Percentiles rank a stretch among this genome's conserved stretches.
Evolutionary conservation across 2,113 vertebrate species (phyloP).

Genomic region (Etheostoma cragini): DNA sequence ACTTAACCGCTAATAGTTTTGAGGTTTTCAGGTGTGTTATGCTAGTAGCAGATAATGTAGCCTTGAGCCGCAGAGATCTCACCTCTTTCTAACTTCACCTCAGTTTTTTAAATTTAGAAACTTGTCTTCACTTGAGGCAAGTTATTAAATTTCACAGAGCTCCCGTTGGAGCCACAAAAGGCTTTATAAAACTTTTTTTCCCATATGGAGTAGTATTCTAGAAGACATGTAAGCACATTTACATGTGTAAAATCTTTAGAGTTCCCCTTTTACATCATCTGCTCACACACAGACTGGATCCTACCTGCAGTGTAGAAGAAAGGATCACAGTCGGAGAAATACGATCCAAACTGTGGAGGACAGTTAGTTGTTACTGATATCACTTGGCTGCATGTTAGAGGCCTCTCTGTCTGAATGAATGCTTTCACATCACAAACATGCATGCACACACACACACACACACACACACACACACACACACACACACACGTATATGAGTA

Average conservation of each 20-base stretch:
- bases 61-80: not conserved
- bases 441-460: constrained; percentile 1
- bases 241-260: not conserved
- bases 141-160: not conserved
- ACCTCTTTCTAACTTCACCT: not conserved
- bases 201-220: not conserved
- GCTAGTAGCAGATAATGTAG: not conserved
- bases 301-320: not conserved
- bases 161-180: not conserved
- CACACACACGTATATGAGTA: not conserved
- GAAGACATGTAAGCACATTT: not conserved
- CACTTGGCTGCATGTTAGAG: constrained; percentile 56
- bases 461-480: constrained; percentile 1
- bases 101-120: not conserved
- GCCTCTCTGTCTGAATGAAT: constrained; percentile 51
- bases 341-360: constrained; percentile 35
- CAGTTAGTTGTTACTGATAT: constrained; percentile 66
- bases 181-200: not conserved
- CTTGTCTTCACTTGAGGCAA: not conserved
- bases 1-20: no score
- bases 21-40: no score
- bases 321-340: constrained; percentile 28
- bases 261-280: constrained; percentile 2
- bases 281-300: not conserved
- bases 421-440: constrained; percentile 49